phyloP scores from a whole-genome alignment of 2,888 invertebrate species.

The Ornithoptera alexandrae region DNA sequence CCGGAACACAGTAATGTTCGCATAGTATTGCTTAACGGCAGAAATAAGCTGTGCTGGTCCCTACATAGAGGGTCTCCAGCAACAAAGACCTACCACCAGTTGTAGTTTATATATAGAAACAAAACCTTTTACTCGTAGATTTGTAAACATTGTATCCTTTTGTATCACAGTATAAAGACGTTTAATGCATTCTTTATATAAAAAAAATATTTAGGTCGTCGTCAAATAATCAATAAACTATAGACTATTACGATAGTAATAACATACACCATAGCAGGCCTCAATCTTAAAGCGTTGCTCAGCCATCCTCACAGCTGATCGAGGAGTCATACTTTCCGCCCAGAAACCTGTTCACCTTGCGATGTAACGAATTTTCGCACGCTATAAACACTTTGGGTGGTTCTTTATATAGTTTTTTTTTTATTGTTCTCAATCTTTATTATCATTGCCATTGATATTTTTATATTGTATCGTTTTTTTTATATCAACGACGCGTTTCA shows the following conservation, averaged over 20 bases:
- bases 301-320: constrained; percentile 21
- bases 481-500: not conserved
- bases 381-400: constrained; percentile 32
- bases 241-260: not conserved
- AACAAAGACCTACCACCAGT: no score
- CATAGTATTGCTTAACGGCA: no score
- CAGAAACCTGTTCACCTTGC: constrained; percentile 62
- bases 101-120: no score
- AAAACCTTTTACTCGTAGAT: no score
- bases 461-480: constrained; percentile 5
- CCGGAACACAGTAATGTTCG: no score
- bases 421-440: constrained; percentile 7
- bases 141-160: no score
- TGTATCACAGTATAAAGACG: no score
- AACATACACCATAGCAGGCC: not conserved
- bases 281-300: constrained; percentile 1
- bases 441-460: constrained; percentile 5
- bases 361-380: constrained; percentile 68
- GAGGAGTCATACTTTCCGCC: constrained; percentile 40
- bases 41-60: no score
- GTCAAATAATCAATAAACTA: no score
- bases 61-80: no score
- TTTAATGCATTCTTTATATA: no score
- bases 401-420: constrained; percentile 18
- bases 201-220: no score